phyloP scores from a whole-genome alignment of 2,113 vertebrate species.

The Prionailurus bengalensis region DNA sequence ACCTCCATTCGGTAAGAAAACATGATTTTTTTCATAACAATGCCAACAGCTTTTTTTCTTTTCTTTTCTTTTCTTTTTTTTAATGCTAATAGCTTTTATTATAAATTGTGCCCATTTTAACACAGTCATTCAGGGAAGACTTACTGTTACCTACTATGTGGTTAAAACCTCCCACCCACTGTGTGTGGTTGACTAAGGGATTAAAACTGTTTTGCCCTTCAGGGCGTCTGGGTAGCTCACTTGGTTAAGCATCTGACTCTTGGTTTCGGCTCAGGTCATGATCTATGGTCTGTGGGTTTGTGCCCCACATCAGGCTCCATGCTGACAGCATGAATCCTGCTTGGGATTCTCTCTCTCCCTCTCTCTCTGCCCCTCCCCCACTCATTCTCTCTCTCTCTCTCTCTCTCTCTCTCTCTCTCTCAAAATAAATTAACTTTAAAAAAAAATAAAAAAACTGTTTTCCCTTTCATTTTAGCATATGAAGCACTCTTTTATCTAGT shows the following conservation, averaged over 20 bases:
- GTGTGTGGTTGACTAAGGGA: background rate
- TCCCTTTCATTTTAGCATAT: background rate
- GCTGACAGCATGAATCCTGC: too few species aligned
- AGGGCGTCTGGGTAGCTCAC: too few species aligned
- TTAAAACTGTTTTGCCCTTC: background rate
- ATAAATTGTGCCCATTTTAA: constrained; percentile 11
- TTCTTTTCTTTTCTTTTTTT: background rate
- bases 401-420: too few species aligned
- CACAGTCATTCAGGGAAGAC: background rate
- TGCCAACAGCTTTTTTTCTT: background rate
- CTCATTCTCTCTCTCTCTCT: too few species aligned
- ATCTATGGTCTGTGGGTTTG: too few species aligned
- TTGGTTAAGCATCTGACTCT: too few species aligned
- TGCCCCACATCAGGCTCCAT: too few species aligned
- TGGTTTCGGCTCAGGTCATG: too few species aligned
- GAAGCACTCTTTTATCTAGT: background rate
- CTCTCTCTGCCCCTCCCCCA: too few species aligned
- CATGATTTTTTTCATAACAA: background rate
- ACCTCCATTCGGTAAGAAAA: background rate
- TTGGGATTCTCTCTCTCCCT: too few species aligned
- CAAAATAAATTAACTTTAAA: too few species aligned
- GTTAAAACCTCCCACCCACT: background rate
- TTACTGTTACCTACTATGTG: background rate
- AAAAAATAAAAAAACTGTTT: background rate
- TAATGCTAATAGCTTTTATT: constrained; percentile 10